Conservation (phyloP, 2,888 invertebrate species). For the Panopea generosa region DNA sequence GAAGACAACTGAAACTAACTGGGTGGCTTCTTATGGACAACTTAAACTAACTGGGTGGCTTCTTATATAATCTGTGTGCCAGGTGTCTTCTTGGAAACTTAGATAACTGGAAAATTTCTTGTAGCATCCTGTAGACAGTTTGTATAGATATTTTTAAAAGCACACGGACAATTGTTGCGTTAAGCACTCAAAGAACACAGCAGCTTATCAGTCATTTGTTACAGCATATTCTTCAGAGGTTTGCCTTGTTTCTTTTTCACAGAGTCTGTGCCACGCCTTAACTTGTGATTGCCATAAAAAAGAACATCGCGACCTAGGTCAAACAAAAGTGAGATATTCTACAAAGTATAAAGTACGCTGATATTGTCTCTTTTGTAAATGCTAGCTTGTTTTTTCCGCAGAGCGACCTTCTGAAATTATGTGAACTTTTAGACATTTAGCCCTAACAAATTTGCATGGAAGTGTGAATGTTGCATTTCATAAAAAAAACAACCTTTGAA, state of each 20-base stretch:
- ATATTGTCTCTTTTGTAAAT: conserved; percentile 37
- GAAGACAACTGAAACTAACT: too few species aligned
- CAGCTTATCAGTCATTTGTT: too few species aligned
- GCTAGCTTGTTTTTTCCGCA: conserved; percentile 32
- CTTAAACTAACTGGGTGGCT: too few species aligned
- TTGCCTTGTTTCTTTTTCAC: conserved; percentile 34
- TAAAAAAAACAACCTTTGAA: not conserved
- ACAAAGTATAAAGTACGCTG: conserved; percentile 55
- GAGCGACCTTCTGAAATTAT: not conserved
- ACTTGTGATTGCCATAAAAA: conserved; percentile 56
- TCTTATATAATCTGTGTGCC: too few species aligned
- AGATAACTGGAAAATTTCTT: too few species aligned
- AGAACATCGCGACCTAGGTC: conserved; percentile 43
- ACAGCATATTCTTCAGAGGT: too few species aligned
- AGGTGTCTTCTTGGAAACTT: too few species aligned
- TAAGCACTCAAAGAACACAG: too few species aligned
- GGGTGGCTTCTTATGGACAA: too few species aligned
- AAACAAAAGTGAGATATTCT: conserved; percentile 52
- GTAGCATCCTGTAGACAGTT: too few species aligned
- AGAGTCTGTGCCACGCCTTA: conserved; percentile 58
- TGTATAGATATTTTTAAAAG: too few species aligned
- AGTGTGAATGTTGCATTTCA: not conserved
- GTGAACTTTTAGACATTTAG: conserved; percentile 6
- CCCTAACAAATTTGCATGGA: conserved; percentile 1
- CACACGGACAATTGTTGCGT: too few species aligned